Conservation (phyloP, 1,140 invertebrate genomes). For the Drosophila bocki region DNA sequence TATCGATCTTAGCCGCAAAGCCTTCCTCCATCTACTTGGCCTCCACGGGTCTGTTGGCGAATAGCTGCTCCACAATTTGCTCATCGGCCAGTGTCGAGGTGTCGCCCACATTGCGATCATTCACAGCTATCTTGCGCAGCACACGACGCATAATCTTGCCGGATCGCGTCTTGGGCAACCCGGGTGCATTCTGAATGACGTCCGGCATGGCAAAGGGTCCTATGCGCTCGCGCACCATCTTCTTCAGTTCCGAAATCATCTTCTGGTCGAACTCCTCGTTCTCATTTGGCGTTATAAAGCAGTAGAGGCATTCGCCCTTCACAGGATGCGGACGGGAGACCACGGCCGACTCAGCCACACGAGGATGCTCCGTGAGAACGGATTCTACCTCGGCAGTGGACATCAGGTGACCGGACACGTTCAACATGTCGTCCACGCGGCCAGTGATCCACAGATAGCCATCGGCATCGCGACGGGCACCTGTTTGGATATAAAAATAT, state of each 20-base stretch:
- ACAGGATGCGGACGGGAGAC: constrained; percentile 96
- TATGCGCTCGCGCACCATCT: constrained; percentile 95
- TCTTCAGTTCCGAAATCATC: constrained; percentile 91
- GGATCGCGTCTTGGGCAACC: constrained; percentile 97
- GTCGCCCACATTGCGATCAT: constrained; percentile 95
- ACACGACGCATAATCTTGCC: constrained; percentile 99
- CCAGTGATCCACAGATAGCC: constrained; percentile 99
- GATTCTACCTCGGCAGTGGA: constrained; percentile 98
- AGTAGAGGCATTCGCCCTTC: constrained; percentile 98
- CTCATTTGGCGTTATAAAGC: constrained; percentile 96
- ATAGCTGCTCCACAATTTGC: constrained; percentile 92
- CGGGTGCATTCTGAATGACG: constrained; percentile 95
- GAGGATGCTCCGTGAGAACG: constrained; percentile 92
- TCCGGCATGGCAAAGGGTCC: constrained; percentile 98
- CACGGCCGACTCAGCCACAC: constrained; percentile 96
- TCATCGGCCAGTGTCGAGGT: constrained; percentile 96
- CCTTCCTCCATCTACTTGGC: constrained; percentile 67
- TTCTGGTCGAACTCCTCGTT: constrained; percentile 89
- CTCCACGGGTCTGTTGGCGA: constrained; percentile 88
- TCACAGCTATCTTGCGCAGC: constrained; percentile 95
- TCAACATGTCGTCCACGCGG: constrained; percentile 98
- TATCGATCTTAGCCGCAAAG: neutral
- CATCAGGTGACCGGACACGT: constrained; percentile 98
- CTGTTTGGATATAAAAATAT: neutral
- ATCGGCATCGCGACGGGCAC: constrained; percentile 95